Percentiles rank a stretch among this genome's conserved stretches.
Evolutionary conservation across 2,888 invertebrate genomes (phyloP).

Genomic region (Gisinianus flammeolus): DNA sequence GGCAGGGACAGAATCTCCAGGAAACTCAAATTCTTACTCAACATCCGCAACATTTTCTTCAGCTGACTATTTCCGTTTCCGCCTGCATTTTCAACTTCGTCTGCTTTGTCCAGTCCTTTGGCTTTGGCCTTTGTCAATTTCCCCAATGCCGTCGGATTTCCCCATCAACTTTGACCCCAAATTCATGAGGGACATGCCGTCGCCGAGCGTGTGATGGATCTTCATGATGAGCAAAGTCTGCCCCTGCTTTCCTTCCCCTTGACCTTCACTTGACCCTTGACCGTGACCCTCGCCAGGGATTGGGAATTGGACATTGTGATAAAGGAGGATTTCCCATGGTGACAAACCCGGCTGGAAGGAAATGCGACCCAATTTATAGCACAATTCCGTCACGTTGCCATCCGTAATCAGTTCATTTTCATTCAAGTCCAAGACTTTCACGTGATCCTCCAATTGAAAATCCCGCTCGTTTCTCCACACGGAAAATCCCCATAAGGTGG

Average conservation of each 20-base stretch:
- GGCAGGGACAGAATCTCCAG: no score
- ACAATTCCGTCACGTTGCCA: constrained; percentile 2
- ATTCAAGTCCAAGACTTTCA: not conserved
- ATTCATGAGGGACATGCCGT: not conserved
- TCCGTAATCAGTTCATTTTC: not conserved
- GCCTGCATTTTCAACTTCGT: not conserved
- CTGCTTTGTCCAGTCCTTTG: no score
- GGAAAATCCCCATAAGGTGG: constrained; percentile 16
- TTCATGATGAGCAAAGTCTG: not conserved
- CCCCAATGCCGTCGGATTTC: not conserved
- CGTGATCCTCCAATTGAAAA: constrained; percentile 9
- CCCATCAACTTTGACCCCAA: not conserved
- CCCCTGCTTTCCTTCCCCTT: not conserved
- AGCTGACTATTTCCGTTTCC: no score
- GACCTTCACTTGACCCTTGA: not conserved
- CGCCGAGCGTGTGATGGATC: constrained; percentile 6
- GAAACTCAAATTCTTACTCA: no score
- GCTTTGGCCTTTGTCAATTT: not conserved
- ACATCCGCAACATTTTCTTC: no score
- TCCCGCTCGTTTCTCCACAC: constrained; percentile 11
- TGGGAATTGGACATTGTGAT: not conserved
- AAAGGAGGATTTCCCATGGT: constrained; percentile 11
- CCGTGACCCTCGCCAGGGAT: no score
- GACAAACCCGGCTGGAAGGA: not conserved
- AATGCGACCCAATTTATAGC: not conserved